These are phyloP conservation scores for Sturnus vulgaris DNA, from an alignment of 2,113 vertebrate genomes.

Conservation along the genomic window DNA sequence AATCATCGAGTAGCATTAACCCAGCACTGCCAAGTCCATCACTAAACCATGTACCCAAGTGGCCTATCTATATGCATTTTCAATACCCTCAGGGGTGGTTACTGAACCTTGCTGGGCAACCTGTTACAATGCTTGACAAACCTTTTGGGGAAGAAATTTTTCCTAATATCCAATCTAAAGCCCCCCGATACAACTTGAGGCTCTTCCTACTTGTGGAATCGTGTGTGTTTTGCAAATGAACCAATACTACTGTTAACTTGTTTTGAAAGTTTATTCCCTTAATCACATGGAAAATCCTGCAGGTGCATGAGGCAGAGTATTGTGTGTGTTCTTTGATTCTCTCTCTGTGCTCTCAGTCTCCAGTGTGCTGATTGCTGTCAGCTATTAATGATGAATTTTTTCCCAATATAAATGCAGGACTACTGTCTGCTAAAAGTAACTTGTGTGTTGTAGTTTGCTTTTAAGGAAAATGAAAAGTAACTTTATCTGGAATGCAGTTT, in stretches of 20 bases:
- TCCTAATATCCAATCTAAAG: not conserved
- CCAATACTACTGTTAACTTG: fast-evolving
- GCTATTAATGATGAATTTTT: not conserved
- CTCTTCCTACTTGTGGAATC: not conserved
- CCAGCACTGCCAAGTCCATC: not conserved
- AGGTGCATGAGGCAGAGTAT: not conserved
- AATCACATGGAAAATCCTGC: not conserved
- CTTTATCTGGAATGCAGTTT: not conserved
- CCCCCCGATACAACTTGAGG: not conserved
- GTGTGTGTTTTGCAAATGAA: not conserved
- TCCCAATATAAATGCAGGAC: not conserved
- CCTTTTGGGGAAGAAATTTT: not conserved
- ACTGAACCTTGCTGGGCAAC: not conserved
- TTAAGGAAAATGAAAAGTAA: not conserved
- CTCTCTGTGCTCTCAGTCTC: not conserved
- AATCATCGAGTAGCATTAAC: fast-evolving
- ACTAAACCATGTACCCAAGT: not conserved
- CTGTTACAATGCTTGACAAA: not conserved
- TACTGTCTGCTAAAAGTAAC: not conserved
- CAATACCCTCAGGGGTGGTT: not conserved
- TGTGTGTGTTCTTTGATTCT: fast-evolving
- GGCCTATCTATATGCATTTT: not conserved
- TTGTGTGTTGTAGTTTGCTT: not conserved
- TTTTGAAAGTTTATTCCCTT: not conserved
- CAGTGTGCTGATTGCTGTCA: not conserved